These are phyloP conservation scores for Hartigia nigra DNA, from an alignment of 2,888 invertebrate species.

Conservation along the genomic window DNA sequence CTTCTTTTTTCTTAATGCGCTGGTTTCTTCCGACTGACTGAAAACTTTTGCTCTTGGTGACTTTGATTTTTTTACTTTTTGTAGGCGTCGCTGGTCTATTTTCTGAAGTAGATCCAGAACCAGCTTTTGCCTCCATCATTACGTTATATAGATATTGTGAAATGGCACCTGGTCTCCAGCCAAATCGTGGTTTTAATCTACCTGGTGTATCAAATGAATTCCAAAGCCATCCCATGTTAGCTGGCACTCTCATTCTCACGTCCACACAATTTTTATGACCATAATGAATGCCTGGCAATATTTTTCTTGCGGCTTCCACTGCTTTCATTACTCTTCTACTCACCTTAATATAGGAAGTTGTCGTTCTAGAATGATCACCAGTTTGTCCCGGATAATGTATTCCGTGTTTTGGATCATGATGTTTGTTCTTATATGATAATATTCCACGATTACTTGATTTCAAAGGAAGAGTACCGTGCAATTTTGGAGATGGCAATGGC, in stretches of 20 bases:
- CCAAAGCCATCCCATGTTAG: slow-evolving; percentile 53
- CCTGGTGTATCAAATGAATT: slow-evolving; percentile 40
- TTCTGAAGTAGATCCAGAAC: slow-evolving; percentile 24
- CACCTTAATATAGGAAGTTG: slow-evolving; percentile 26
- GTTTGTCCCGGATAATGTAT: slow-evolving; percentile 14
- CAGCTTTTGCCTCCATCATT: slow-evolving; percentile 40
- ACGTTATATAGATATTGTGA: slow-evolving; percentile 41
- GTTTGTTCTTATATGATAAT: slow-evolving; percentile 5
- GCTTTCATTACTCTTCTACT: slow-evolving; percentile 34
- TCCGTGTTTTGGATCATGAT: neutral
- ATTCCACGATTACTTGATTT: neutral
- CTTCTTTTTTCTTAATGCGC: slow-evolving; percentile 23
- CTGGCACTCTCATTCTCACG: slow-evolving; percentile 41
- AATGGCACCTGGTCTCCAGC: slow-evolving; percentile 52
- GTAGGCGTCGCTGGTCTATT: slow-evolving; percentile 23
- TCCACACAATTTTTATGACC: slow-evolving; percentile 49
- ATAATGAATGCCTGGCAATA: slow-evolving; percentile 34
- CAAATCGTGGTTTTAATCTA: slow-evolving; percentile 36
- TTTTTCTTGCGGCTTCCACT: slow-evolving; percentile 23
- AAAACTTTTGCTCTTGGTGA: slow-evolving; percentile 30
- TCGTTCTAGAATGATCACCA: slow-evolving; percentile 18
- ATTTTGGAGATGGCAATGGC: slow-evolving; percentile 3
- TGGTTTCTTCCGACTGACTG: slow-evolving; percentile 21
- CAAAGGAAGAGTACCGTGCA: neutral
- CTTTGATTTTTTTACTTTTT: slow-evolving; percentile 29